Percentiles rank a stretch among this genome's conserved stretches.
Conservation (phyloP, 2,113 vertebrate genomes). For the Aramus guarauna region DNA sequence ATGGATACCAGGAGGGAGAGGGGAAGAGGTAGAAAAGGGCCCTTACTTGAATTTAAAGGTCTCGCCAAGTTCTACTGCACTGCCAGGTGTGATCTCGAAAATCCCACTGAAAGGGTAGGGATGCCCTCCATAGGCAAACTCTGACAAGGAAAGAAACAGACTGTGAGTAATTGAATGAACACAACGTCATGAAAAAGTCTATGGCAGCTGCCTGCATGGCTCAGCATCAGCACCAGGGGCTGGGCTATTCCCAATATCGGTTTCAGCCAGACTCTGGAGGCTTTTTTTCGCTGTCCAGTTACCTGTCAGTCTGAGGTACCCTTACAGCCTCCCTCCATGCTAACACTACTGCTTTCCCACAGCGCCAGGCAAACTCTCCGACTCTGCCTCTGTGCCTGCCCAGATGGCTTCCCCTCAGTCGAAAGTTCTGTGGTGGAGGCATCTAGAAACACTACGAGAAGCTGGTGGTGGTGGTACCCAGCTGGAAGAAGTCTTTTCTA, state of each 20-base stretch:
- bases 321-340: background rate
- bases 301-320: background rate
- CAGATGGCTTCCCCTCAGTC: background rate
- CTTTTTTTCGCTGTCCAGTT: background rate
- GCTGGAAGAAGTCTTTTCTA: background rate
- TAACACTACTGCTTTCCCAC: background rate
- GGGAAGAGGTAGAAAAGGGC: background rate
- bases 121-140: slow-evolving; percentile 94
- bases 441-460: background rate
- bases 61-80: slow-evolving; percentile 87
- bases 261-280: background rate
- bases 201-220: background rate
- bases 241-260: background rate
- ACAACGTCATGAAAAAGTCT: background rate
- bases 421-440: background rate
- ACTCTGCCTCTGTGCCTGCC: background rate
- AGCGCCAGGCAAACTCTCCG: rapidly evolving
- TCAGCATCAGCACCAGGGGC: background rate
- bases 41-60: slow-evolving; percentile 97
- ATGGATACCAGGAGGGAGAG: background rate
- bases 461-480: background rate
- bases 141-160: slow-evolving; percentile 72
- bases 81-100: slow-evolving; percentile 93
- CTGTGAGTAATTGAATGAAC: slow-evolving; percentile 35
- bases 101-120: slow-evolving; percentile 95